These are phyloP conservation scores for Sebastiscus albofasciatus DNA, from an alignment of 2,797 vertebrate species.

Conservation along the genomic window DNA sequence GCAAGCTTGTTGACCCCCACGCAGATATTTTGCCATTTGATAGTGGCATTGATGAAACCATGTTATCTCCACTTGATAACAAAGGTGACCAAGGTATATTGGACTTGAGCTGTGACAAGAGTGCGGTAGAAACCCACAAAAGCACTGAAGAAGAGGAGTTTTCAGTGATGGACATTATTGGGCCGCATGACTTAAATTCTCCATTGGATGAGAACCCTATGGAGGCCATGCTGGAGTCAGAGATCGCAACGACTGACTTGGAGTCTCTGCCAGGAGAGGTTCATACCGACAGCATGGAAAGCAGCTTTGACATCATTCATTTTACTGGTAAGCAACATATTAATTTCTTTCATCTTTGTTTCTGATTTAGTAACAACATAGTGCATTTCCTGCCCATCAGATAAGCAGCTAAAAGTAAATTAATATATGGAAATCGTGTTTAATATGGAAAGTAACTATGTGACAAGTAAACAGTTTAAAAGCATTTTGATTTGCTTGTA, in stretches of 20 bases:
- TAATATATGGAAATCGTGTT: neutral
- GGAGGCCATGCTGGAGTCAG: neutral
- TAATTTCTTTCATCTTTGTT: neutral
- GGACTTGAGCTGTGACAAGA: neutral
- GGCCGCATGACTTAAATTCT: conserved; percentile 2
- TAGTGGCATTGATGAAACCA: conserved; percentile 7
- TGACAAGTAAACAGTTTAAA: neutral
- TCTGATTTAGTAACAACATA: neutral
- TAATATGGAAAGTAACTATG: neutral
- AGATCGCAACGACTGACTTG: neutral
- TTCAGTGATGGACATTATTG: neutral
- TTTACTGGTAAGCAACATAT: conserved; percentile 52
- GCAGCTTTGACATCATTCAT: neutral
- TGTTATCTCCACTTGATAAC: neutral
- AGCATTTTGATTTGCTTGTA: neutral
- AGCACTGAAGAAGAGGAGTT: neutral
- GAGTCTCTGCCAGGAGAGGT: conserved; percentile 8
- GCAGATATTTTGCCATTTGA: neutral
- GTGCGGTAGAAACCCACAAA: conserved; percentile 10
- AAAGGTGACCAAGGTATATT: neutral
- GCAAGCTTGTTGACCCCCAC: neutral
- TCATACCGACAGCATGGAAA: neutral
- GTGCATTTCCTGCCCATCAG: neutral
- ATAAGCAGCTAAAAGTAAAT: neutral
- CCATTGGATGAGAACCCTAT: conserved; percentile 6